These are phyloP conservation scores for Dermochelys coriacea DNA, from an alignment of 2,797 vertebrate species.

Conservation along the genomic window DNA sequence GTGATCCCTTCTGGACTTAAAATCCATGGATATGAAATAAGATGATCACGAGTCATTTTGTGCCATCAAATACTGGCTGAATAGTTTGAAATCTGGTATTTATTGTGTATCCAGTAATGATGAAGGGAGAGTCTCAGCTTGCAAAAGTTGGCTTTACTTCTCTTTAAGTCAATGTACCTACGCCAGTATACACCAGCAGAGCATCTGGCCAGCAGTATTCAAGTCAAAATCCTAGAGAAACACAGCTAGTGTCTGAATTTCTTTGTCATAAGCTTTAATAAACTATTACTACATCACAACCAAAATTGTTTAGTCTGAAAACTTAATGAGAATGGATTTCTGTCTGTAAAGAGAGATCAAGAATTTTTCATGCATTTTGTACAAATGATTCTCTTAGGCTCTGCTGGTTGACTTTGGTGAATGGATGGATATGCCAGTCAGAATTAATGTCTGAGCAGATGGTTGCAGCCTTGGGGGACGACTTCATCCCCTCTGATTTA, in stretches of 20 bases:
- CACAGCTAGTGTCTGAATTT: background rate
- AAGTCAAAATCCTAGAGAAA: background rate
- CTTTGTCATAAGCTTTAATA: background rate
- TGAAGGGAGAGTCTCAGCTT: background rate
- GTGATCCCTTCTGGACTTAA: background rate
- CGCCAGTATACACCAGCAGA: background rate
- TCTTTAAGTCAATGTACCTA: background rate
- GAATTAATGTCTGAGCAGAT: background rate
- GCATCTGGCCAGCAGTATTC: background rate
- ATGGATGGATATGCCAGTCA: background rate
- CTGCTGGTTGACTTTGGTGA: background rate
- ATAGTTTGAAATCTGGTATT: background rate
- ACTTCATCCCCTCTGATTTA: background rate
- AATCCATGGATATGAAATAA: background rate
- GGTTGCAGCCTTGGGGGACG: background rate
- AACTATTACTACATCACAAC: background rate
- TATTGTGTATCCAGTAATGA: background rate
- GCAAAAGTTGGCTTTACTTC: background rate
- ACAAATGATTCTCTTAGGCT: background rate
- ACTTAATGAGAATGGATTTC: background rate
- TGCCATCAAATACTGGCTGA: background rate
- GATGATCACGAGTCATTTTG: background rate
- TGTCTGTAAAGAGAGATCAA: background rate
- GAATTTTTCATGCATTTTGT: background rate
- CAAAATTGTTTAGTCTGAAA: background rate